Base-by-base conservation (phyloP, 2,797 vertebrate species). In the Calcarius lapponicus region DNA sequence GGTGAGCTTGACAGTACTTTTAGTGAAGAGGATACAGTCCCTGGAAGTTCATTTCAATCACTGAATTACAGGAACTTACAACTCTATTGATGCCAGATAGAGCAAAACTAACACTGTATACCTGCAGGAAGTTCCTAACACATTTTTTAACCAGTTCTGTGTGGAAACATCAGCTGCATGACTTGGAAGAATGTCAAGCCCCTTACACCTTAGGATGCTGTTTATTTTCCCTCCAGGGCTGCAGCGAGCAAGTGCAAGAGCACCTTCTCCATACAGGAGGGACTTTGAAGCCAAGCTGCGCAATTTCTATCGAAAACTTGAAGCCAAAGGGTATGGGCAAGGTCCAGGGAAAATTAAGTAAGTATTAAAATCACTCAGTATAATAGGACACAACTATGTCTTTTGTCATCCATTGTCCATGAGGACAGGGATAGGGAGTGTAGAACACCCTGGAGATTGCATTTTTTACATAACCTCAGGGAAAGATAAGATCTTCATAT, bases 301-400 rank as follows among this genome's bases (percentile, higher is more conserved):
- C 93, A 99, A 99, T 97, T 99, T 99, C 97, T 99, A 99, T 97
- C 98, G 99, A 97, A 99, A 99, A 97, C 97, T 99, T 91, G 99
- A 99, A 98, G 99, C 99, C 93, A 99, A 99, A 98, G 99, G 99
- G 70, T 99, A 99, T 80, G 99, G 99, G 36, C 99, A 99, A 94
- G 99, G 99, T 78, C 99, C 99, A 34, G 99, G 99, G 80, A 99
- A 99, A 98, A 99, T 99, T 93, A 99, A 99, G 99, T 99, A 97
- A 98, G 99, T 98, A 92, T 79, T 88, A 32, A 73, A 73, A 34
- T 85, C 51, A 43, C 22, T 91, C 32, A 62, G n/a, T 42, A 29
- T 81, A 56, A 51, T 0, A 0, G 40, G 9, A 3, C 32, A 25
- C 61, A 51, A 7, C 47, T 58, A 85, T 72, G 54, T 50, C 38